Conservation (phyloP, 2,113 vertebrate genomes). For the Dasyurus viverrinus region DNA sequence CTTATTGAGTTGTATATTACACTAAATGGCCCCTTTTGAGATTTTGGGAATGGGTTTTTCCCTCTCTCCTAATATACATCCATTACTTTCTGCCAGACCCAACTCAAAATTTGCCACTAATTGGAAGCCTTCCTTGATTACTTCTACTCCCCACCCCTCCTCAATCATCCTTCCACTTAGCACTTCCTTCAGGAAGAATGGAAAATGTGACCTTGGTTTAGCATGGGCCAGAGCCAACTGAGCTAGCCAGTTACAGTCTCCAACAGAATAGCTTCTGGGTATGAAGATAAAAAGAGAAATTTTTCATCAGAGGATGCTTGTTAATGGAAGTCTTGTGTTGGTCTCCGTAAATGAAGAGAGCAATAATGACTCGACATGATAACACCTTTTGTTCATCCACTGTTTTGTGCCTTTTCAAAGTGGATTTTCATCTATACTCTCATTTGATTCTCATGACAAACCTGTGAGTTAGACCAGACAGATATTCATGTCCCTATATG, state of each 20-base stretch:
- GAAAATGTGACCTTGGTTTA: background rate
- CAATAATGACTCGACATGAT: background rate
- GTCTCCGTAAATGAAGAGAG: background rate
- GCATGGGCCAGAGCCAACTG: background rate
- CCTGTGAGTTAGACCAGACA: background rate
- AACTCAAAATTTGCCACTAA: background rate
- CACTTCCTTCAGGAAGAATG: background rate
- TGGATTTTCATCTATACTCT: background rate
- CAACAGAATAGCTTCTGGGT: background rate
- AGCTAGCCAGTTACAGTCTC: background rate
- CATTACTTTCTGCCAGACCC: background rate
- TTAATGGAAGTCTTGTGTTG: accelerated
- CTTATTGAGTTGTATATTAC: background rate
- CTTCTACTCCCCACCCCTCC: background rate
- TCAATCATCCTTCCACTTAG: background rate
- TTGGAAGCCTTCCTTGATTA: background rate
- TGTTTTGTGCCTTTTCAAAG: background rate
- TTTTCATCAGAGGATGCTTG: background rate
- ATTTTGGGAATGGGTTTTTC: background rate
- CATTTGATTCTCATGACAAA: background rate
- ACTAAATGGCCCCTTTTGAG: background rate
- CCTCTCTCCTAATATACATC: background rate
- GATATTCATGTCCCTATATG: background rate
- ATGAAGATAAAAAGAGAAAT: background rate
- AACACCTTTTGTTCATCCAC: background rate